Evolutionary conservation across 2,888 invertebrate genomes (phyloP).

Genomic region (Trissolcus japonicus): DNA sequence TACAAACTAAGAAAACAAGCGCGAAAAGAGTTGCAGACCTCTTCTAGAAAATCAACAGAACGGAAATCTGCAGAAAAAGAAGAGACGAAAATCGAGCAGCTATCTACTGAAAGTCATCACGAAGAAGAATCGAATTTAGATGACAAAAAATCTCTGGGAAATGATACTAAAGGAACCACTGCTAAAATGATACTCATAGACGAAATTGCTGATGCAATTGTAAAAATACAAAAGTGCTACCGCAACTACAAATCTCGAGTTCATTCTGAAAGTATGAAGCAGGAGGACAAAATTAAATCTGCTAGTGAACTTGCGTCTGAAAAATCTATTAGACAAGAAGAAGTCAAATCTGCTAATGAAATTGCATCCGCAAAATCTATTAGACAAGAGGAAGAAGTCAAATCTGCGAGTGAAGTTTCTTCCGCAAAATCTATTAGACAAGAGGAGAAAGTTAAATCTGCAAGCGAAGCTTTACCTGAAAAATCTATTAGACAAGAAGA

Average conservation of each 20-base stretch:
- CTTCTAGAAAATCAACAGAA: neutral
- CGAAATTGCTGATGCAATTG: conserved; percentile 56
- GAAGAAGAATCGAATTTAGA: neutral
- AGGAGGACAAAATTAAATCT: no score
- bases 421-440: no score
- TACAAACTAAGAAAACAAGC: conserved; percentile 62
- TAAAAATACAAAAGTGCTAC: conserved; percentile 62
- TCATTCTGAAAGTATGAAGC: no score
- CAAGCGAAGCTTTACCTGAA: no score
- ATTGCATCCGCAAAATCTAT: no score
- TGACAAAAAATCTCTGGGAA: neutral
- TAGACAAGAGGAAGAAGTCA: no score
- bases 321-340: no score
- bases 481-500: no score
- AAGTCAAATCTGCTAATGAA: no score
- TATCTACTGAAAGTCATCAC: neutral
- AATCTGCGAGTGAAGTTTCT: no score
- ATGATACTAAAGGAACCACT: conserved; percentile 2
- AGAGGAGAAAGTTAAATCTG: no score
- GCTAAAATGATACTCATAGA: conserved; percentile 16
- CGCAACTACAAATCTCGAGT: conserved; percentile 59
- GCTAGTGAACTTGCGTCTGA: no score
- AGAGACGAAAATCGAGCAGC: conserved; percentile 14
- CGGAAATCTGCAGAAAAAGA: neutral
- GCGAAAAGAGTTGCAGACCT: conserved; percentile 65